These are phyloP conservation scores for Parnassius smintheus DNA, from an alignment of 2,888 invertebrate species.

Conservation along the genomic window DNA sequence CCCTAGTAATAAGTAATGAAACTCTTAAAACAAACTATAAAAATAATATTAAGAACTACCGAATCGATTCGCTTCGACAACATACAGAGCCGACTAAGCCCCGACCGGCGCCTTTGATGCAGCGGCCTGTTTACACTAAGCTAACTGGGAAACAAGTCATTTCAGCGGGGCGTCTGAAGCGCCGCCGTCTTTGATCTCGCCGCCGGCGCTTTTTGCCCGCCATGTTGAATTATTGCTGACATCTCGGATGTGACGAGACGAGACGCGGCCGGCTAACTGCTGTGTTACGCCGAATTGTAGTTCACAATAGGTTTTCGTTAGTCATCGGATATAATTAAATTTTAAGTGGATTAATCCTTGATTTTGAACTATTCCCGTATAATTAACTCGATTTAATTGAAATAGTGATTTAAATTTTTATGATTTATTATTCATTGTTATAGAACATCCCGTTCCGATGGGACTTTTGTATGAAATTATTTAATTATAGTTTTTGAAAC, in stretches of 20 bases:
- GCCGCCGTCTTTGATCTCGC: slow-evolving; percentile 68
- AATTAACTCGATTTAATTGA: no score
- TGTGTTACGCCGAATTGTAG: slow-evolving; percentile 53
- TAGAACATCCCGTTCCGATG: no score
- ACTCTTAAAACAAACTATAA: no score
- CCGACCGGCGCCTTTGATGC: slow-evolving; percentile 71
- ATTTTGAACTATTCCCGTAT: no score
- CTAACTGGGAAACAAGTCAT: slow-evolving; percentile 78
- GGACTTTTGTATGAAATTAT: no score
- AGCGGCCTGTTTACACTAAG: slow-evolving; percentile 75
- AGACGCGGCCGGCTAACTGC: slow-evolving; percentile 38
- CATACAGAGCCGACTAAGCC: slow-evolving; percentile 12
- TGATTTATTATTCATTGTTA: no score
- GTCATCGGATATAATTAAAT: slow-evolving; percentile 26
- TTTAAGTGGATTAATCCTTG: not conserved
- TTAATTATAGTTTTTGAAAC: no score
- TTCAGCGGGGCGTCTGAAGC: slow-evolving; percentile 58
- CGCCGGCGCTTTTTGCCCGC: slow-evolving; percentile 59
- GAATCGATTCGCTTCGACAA: slow-evolving; percentile 8
- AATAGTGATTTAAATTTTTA: no score
- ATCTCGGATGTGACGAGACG: slow-evolving; percentile 41
- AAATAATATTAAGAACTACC: no score
- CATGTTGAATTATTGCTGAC: slow-evolving; percentile 59
- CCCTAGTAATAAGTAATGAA: no score
- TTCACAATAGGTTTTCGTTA: slow-evolving; percentile 28